Evolutionary conservation across 1,140 invertebrate species (phyloP).

Genomic region (Drosophila mojavensis): DNA sequence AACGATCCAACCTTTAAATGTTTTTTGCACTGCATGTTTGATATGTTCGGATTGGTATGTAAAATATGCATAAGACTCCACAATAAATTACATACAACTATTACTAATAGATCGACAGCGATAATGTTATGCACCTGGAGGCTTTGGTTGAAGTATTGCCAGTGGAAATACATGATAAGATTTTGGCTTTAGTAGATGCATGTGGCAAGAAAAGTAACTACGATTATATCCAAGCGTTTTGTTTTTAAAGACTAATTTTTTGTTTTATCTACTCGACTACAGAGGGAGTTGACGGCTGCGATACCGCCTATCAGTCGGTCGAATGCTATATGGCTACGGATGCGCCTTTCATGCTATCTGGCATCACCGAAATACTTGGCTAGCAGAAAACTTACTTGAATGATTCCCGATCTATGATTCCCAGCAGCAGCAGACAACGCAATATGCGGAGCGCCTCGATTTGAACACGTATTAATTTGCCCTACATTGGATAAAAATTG

Average conservation of each 20-base stretch:
- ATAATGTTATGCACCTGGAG: conserved; percentile 67
- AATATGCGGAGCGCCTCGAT: conserved; percentile 85
- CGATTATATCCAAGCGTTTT: background rate
- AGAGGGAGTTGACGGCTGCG: conserved; percentile 72
- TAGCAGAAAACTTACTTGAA: conserved; percentile 64
- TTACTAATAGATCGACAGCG: conserved; percentile 61
- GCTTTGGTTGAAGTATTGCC: conserved; percentile 62
- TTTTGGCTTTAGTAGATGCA: conserved; percentile 34
- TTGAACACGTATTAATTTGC: conserved; percentile 85
- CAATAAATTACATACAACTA: background rate
- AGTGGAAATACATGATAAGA: conserved; percentile 46
- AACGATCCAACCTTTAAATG: conserved; percentile 58
- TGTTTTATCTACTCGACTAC: background rate
- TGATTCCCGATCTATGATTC: conserved; percentile 60
- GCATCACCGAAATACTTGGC: conserved; percentile 40
- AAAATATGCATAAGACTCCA: background rate
- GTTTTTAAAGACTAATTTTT: background rate
- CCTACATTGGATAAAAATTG: conserved; percentile 44
- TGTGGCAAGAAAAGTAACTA: conserved; percentile 67
- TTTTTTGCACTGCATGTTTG: conserved; percentile 73
- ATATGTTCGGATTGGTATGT: conserved; percentile 72
- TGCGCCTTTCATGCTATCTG: conserved; percentile 38
- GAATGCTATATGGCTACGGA: conserved; percentile 68
- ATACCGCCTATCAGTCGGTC: conserved; percentile 61
- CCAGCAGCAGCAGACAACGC: conserved; percentile 67